These are phyloP conservation scores for Chrysemys picta DNA, from an alignment of 2,113 vertebrate genomes.

Conservation along the genomic window DNA sequence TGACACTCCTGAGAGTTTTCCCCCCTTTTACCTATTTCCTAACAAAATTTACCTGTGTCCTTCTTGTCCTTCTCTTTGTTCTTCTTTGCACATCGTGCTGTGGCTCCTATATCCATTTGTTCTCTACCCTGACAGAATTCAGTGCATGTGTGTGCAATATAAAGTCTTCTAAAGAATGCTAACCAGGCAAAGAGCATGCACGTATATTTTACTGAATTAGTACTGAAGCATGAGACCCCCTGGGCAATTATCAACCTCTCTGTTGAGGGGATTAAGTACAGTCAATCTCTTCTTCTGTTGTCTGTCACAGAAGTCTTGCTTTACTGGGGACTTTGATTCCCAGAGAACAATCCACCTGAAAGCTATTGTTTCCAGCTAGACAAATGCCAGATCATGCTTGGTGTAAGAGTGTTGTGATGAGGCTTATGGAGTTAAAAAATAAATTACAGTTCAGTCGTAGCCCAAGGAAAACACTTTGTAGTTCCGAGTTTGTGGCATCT, in stretches of 20 bases:
- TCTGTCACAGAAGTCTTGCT: not conserved
- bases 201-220: not conserved
- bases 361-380: accelerated
- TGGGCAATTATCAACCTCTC: not conserved
- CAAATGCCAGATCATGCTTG: not conserved
- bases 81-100: not conserved
- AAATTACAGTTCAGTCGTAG: accelerated
- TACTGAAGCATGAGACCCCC: not conserved
- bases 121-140: accelerated
- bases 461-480: not conserved
- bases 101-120: not conserved
- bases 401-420: not conserved
- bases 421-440: accelerated
- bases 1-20: not conserved
- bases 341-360: not conserved
- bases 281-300: not conserved
- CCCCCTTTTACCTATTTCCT: not conserved
- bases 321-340: not conserved
- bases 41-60: not conserved
- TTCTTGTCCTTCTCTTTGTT: not conserved
- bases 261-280: not conserved
- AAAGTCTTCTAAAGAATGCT: not conserved
- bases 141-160: not conserved
- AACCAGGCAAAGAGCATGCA: not conserved
- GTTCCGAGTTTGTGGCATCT: not conserved